Evolutionary conservation across 2,888 invertebrate species (phyloP).

Genomic region (Gibbula magus): DNA sequence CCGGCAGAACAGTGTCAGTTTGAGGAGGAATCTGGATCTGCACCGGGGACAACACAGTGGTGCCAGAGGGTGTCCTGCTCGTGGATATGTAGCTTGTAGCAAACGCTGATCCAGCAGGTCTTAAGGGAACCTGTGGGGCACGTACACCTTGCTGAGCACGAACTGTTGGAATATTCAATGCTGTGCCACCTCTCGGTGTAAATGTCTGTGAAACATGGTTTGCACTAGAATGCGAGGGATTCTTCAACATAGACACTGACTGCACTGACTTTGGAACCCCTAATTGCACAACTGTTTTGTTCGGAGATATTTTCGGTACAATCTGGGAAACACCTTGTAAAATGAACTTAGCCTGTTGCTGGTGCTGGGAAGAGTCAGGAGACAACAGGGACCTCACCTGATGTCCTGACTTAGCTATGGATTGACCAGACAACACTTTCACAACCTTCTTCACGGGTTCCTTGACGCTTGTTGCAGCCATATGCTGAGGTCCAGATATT

Average conservation of each 20-base stretch:
- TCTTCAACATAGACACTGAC: background rate
- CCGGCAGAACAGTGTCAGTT: background rate
- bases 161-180: background rate
- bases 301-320: background rate
- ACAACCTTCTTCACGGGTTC: background rate
- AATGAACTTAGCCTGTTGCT: conserved; percentile 20
- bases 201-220: background rate
- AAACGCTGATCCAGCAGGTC: background rate
- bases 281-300: background rate
- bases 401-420: background rate
- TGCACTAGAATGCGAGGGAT: background rate
- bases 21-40: conserved; percentile 9
- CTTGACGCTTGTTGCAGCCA: background rate
- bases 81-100: background rate
- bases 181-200: background rate
- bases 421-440: background rate
- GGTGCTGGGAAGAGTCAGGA: background rate
- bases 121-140: background rate
- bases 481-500: background rate
- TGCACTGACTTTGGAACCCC: background rate
- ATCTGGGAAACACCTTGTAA: conserved; percentile 17
- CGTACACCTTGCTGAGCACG: background rate
- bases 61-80: background rate
- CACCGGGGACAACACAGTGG: background rate
- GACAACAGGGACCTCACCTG: conserved; percentile 1